Evolutionary conservation across 1,140 invertebrate species (phyloP).

Genomic region (Trinorchestia longiramus): DNA sequence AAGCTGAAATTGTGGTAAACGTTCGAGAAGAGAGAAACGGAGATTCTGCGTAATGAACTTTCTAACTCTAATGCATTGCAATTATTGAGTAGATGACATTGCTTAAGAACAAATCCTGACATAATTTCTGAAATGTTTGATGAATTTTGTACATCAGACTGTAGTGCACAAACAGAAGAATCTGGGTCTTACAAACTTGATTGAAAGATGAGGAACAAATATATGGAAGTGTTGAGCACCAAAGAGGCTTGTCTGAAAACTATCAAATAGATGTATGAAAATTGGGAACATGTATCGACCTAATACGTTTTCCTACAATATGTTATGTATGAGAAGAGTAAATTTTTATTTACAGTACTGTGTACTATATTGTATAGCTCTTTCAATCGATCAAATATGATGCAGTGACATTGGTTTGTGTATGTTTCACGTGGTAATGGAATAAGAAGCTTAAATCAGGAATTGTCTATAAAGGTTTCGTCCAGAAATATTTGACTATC

Average conservation of each 20-base stretch:
- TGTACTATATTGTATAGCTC: no score
- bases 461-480: no score
- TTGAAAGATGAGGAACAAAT: not conserved
- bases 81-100: not conserved
- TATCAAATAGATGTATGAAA: not conserved
- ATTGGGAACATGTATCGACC: not conserved
- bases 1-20: not conserved
- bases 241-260: not conserved
- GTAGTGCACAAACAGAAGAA: not conserved
- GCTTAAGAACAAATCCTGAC: not conserved
- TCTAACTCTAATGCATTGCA: not conserved
- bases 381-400: no score
- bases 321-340: not conserved
- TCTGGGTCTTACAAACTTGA: not conserved
- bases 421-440: no score
- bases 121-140: not conserved
- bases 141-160: not conserved
- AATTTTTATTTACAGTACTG: not conserved
- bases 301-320: not conserved
- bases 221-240: not conserved
- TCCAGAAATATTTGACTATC: no score
- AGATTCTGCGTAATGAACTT: not conserved
- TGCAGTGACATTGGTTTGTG: no score
- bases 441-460: no score
- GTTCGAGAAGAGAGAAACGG: not conserved